Conservation (phyloP, 2,113 vertebrate species). For the Chloropsis hardwickii region DNA sequence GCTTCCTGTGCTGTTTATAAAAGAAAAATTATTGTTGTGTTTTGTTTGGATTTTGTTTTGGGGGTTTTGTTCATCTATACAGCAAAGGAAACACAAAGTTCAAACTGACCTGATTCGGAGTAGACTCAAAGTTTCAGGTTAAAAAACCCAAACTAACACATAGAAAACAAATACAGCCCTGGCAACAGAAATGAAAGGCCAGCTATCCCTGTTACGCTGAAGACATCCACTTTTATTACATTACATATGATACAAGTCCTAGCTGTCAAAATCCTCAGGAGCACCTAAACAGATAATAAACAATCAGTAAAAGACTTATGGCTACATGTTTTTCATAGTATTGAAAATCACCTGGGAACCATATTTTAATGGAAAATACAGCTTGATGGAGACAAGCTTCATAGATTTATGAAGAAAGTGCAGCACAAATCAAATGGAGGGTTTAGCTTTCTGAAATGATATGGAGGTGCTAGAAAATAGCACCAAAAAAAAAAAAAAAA, state of each 20-base stretch:
- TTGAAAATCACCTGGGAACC: conserved; percentile 79
- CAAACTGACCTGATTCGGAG: background rate
- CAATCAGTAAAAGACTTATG: conserved; percentile 76
- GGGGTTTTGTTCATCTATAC: background rate
- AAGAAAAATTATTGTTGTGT: background rate
- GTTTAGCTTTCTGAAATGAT: conserved; percentile 66
- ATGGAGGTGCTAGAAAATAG: conserved; percentile 40
- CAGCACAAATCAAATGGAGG: conserved; percentile 73
- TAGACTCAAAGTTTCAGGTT: background rate
- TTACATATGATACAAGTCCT: conserved; percentile 73
- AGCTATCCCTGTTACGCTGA: conserved; percentile 65
- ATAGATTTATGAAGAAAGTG: conserved; percentile 76
- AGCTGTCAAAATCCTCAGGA: conserved; percentile 80
- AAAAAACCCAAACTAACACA: background rate
- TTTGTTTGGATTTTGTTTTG: background rate
- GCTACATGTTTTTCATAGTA: conserved; percentile 76
- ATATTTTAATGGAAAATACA: conserved; percentile 85
- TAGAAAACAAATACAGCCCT: background rate
- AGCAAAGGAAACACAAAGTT: background rate
- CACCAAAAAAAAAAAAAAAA: background rate
- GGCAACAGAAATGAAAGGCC: conserved; percentile 27
- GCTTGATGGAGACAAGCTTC: conserved; percentile 68
- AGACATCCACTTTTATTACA: conserved; percentile 70
- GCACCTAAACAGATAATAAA: conserved; percentile 69
- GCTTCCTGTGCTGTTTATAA: background rate